Base-by-base conservation (phyloP, 2,797 vertebrate genomes). In the Sylvilagus floridanus region DNA sequence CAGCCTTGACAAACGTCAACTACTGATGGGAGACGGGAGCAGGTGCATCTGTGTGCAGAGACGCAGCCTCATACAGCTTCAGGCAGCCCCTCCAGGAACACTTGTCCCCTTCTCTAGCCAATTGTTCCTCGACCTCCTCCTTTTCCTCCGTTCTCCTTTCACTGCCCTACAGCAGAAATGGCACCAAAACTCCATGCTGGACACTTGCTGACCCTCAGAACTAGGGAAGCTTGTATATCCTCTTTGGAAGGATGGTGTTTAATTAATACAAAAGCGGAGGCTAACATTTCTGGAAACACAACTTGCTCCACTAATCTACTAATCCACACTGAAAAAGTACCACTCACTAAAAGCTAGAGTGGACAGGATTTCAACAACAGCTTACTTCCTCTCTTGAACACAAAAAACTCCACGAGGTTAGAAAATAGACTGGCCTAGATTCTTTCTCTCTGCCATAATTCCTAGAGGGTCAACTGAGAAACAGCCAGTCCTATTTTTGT, bases 241-340 rank as follows among this genome's bases (percentile, higher is more conserved):
- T 86, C 47, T 62, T 95, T 54, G 4, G 42, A 93, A 96, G 65
- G 13, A 47, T 12, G 30, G 16, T 42, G 85, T 92, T 87, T 19
- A 90, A 35, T 47, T 35, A 65, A 71, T 19, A 88, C 63, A 88
- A 79, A 60, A 12, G 21, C 19, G 32, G 89, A 42, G 26, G 22
- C 73, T 54, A 30, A 78, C 83, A 42, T 28, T 42, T 62, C 22
- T 93, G 73, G 32, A n/a, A 54, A 82, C 63, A 50, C 52, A 81
- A 47, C 22, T 52, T 47, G 30, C 63, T 78, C 69, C 28, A 13
- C n/a, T 16, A 5, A 47, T 54, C 77, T 72, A 7, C 69, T 14
- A 22, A 47, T 37, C 5, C 7, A 1, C 42, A 32, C 84, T 37
- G 26, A 71, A 76, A 47, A 19, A 35, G n/a, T 13, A 22, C 37